These are phyloP conservation scores for Otocyon megalotis DNA, from an alignment of 2,113 vertebrate species.

Conservation along the genomic window DNA sequence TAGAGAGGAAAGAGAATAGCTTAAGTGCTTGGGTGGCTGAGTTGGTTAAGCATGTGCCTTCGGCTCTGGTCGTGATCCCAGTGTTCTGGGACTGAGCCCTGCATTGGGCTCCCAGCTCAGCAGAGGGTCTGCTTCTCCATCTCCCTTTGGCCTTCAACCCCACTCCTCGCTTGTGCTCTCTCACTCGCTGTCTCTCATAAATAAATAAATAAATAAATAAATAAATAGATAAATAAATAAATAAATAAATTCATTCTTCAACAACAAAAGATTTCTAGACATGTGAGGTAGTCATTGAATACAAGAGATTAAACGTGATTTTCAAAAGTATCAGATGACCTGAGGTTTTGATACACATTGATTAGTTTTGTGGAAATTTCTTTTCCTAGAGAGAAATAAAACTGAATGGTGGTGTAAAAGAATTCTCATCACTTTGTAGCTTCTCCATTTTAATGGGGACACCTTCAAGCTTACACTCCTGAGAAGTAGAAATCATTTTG, in stretches of 20 bases:
- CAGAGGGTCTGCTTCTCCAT: not conserved
- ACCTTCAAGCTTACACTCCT: not conserved
- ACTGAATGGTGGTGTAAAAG: not conserved
- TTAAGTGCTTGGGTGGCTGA: not conserved
- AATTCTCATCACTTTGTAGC: not conserved
- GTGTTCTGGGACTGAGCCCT: not conserved
- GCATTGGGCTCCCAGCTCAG: not conserved
- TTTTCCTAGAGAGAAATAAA: constrained; percentile 38
- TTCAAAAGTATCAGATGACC: not conserved
- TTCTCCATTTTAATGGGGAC: not conserved
- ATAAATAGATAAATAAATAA: not conserved
- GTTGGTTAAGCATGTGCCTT: not conserved
- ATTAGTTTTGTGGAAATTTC: not conserved
- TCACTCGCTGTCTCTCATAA: not conserved
- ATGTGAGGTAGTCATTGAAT: not conserved
- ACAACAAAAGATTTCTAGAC: not conserved
- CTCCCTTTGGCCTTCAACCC: not conserved
- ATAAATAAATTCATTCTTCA: too few relatives aligned
- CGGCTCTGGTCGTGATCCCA: not conserved
- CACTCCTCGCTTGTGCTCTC: not conserved
- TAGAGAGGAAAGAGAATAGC: not conserved
- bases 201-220: not conserved
- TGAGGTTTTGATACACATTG: not conserved
- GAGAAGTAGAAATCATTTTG: not conserved
- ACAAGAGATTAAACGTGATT: not conserved